phyloP scores from a whole-genome alignment of 2,797 vertebrate genomes.

The Naso thynnoides region DNA sequence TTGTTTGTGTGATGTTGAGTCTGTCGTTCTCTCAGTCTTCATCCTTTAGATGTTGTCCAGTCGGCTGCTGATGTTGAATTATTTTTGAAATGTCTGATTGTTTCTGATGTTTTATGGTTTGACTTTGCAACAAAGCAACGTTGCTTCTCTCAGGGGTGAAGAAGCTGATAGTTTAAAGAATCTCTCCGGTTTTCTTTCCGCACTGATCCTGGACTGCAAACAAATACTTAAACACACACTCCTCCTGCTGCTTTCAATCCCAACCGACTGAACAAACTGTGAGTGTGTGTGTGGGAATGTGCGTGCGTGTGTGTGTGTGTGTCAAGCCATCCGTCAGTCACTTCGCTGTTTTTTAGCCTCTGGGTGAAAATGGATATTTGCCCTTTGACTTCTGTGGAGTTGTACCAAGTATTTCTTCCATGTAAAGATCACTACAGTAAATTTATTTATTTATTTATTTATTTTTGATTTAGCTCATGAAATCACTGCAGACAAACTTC shows the following conservation, averaged over 20 bases:
- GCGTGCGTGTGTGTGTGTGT: not conserved
- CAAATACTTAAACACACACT: conserved; percentile 41
- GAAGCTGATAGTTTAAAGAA: conserved; percentile 7
- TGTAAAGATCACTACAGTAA: conserved; percentile 18
- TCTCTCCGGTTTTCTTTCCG: conserved; percentile 51
- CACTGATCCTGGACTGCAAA: conserved; percentile 62
- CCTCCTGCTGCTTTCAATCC: conserved; percentile 43
- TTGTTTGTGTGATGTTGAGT: conserved; percentile 56
- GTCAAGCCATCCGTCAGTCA: conserved; percentile 12
- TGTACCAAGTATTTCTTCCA: not conserved
- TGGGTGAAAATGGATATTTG: conserved; percentile 47
- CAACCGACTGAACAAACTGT: conserved; percentile 63
- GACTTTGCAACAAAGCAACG: not conserved
- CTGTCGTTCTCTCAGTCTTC: conserved; percentile 43
- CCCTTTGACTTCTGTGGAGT: not conserved
- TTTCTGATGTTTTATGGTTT: conserved; percentile 30
- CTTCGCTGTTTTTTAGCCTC: conserved; percentile 29
- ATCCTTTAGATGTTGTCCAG: conserved; percentile 62
- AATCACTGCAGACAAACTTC: conserved; percentile 16
- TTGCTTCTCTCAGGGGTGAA: conserved; percentile 11
- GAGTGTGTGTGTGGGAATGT: conserved; percentile 61
- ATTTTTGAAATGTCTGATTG: conserved; percentile 30
- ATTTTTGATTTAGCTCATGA: not conserved
- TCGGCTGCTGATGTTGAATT: conserved; percentile 48
- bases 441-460: conserved; percentile 12